Evolutionary conservation across 2,797 vertebrate genomes (phyloP), one percentile per base, ranked within the genome.

Genomic region (Sciurus vulgaris): DNA sequence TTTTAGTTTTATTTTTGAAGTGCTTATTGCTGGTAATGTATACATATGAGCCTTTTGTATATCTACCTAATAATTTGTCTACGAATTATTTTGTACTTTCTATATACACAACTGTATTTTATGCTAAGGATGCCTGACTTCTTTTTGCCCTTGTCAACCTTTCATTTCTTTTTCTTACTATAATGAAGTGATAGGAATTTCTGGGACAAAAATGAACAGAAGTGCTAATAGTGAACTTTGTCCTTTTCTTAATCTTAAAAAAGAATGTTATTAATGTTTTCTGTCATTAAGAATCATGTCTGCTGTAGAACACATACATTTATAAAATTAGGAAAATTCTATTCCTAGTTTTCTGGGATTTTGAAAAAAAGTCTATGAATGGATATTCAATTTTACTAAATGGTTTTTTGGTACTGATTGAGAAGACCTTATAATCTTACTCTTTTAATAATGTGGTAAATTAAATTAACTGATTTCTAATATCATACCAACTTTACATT

Each of bases 291-390:
- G 63, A 94, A 90, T 72, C 63, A 81, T 56, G 35, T 82, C 72
- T 81, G 41, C 41, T 93, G 28, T 56, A 87, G 11, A 54, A 96
- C 9, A 81, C 35, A 54, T 49, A 78, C 28, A 6, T 88, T 83
- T 47, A 83, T 22, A 70, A 95, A 84, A 82, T 87, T 91, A 70
- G 51, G 54, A 59, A 56, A 86, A 94, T 88, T 91, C 26, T 88
- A 56, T 83, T 88, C 10, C 47, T 87, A 30, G 26, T 91, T 87
- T 82, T 33, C 44, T 59, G 56, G 86, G 61, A 65, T 54, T 84
- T 41, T 82, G 28, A 72, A 81, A 72, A 78, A 86, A 77, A 44
- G 30, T 30, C 30, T 1, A 54, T 44, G 15, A 89, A n/a, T 54
- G 11, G 22, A 72, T 87, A 84, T 79, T 83, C 65, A 87, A 78